Conservation (phyloP, 2,113 vertebrate species). For the Ia io region DNA sequence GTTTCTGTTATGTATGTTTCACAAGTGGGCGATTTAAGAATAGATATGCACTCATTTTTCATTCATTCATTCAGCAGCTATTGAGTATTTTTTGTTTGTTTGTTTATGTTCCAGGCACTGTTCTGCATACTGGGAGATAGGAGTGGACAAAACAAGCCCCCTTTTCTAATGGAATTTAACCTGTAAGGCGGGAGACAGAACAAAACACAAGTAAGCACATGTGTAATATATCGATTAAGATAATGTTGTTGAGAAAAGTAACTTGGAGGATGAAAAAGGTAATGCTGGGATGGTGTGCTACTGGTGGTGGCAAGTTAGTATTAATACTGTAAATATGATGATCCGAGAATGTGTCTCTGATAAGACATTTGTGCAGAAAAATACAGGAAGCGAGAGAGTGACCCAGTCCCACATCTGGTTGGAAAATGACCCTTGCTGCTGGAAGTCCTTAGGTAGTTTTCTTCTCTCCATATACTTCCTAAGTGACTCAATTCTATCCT, state of each 20-base stretch:
- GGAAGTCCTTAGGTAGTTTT: slow-evolving; percentile 2
- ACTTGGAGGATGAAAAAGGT: neutral
- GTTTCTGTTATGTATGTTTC: neutral
- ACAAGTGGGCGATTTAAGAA: neutral
- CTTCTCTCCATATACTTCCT: neutral
- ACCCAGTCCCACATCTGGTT: neutral
- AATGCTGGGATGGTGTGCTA: neutral
- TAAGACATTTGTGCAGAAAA: neutral
- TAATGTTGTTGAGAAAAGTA: neutral
- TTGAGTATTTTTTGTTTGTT: neutral
- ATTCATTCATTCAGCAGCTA: neutral
- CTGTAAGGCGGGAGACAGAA: neutral
- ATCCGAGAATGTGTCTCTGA: neutral
- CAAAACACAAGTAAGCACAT: neutral
- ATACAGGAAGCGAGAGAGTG: neutral
- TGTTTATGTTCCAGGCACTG: neutral
- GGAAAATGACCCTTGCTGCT: neutral
- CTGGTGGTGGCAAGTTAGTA: neutral
- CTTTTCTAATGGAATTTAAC: neutral
- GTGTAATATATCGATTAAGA: neutral
- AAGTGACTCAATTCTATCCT: neutral
- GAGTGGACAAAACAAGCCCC: neutral
- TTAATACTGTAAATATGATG: neutral
- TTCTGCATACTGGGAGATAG: neutral
- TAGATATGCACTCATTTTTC: neutral